Evolutionary conservation across 1,140 invertebrate species (phyloP), one percentile per base, ranked within the genome.

Genomic region (Psix sp.): DNA sequence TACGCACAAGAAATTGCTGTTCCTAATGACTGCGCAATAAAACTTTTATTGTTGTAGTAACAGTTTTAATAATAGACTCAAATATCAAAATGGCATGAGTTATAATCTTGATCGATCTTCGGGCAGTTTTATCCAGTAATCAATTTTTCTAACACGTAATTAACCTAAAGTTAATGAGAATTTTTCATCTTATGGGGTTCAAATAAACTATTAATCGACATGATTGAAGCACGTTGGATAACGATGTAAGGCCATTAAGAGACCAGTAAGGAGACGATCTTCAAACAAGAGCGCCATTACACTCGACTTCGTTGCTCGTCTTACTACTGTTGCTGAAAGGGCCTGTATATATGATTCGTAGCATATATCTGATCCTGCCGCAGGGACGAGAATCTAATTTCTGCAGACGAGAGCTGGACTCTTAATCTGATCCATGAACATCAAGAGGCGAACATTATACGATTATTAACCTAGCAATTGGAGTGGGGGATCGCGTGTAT

Each of bases 351-450:
- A 46, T 57, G 51, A 65, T 65, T 36, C 48, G 31, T 60, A 43
- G 38, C 17, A 54, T 48, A 51, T 62, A 68, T 68, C 63, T 48
- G 59, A 76, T 76, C 45, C 54, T 0, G 59, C 63, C 57, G 65
- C 49, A 49, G 38, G 65, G 49, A 56, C 16, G 18, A 65, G 39
- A 38, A 31, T 49, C 70, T 66, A 74, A 70, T 70, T 73, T 59
- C 49, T 36, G 35, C 9, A 57, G 63, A 67, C 49, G 38, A 46
- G 43, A 36, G 15, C 20, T 18, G 17, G 60, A 52, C 46, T 65
- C 24, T 59, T 77, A 77, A 77, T 77, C 76, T 72, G 76, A 77
- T 74, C 52, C 67, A 74, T 71, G 71, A 62, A 63, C 40, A 36
- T 39, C 49, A 56, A 62, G 67, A 54, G 65, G 43, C 29, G 52